These are phyloP conservation scores for Plemyria rubiginata DNA, from an alignment of 2,888 invertebrate species.

Conservation along the genomic window DNA sequence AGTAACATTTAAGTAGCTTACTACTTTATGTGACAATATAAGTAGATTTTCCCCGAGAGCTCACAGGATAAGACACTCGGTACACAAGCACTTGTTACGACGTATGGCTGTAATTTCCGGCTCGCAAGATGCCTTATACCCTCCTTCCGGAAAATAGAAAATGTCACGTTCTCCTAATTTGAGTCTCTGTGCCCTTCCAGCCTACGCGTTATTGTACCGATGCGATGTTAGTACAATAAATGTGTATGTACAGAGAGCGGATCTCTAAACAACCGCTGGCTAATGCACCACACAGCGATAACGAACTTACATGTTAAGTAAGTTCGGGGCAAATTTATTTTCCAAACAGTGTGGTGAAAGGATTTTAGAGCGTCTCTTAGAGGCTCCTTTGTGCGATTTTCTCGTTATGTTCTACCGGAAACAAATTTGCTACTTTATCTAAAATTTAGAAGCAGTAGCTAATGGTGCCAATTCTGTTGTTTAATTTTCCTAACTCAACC, in stretches of 20 bases:
- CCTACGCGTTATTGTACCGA: conserved; percentile 14
- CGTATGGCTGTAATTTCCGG: conserved; percentile 27
- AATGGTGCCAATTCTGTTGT: too few species aligned
- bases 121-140: conserved; percentile 20
- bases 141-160: conserved; percentile 22
- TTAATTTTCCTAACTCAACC: too few species aligned
- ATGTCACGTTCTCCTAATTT: conserved; percentile 27
- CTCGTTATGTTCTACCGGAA: too few species aligned
- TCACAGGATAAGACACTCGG: conserved; percentile 2
- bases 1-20: not conserved
- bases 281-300: too few species aligned
- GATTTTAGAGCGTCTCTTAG: too few species aligned
- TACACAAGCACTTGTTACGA: conserved; percentile 20
- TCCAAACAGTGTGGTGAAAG: too few species aligned
- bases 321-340: too few species aligned
- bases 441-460: too few species aligned
- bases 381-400: too few species aligned
- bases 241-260: not conserved
- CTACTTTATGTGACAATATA: not conserved
- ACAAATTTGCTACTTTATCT: too few species aligned
- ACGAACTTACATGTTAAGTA: too few species aligned
- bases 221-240: conserved; percentile 11
- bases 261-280: not conserved
- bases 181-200: conserved; percentile 13
- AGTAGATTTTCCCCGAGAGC: not conserved